Evolutionary conservation across 2,797 vertebrate genomes (phyloP).

Genomic region (Sylvia borin): DNA sequence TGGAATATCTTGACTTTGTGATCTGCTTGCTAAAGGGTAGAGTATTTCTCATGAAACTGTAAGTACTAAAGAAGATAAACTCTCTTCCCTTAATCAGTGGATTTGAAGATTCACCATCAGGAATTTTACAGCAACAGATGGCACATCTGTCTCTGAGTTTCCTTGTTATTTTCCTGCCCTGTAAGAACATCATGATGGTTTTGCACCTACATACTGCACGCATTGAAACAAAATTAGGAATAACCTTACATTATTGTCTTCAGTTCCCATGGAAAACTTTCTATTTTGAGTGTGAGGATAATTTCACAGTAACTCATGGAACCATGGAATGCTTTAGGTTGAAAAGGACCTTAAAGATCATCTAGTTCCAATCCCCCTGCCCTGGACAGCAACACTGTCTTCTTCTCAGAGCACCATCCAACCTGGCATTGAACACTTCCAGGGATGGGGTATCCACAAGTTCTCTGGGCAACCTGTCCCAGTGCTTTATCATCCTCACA

Average conservation of each 20-base stretch:
- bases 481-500: neutral
- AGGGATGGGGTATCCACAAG: neutral
- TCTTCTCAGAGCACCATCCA: neutral
- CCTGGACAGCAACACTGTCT: neutral
- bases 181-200: neutral
- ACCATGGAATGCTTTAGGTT: neutral
- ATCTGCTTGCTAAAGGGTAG: neutral
- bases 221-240: neutral
- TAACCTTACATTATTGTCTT: neutral
- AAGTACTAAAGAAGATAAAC: neutral
- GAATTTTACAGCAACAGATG: neutral
- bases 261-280: neutral
- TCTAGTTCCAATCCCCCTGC: neutral
- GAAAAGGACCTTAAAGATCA: neutral
- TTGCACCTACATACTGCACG: neutral
- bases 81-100: neutral
- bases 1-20: neutral
- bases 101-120: neutral
- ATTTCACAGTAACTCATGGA: neutral
- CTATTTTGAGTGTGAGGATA: neutral
- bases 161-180: neutral
- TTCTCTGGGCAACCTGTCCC: neutral
- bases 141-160: neutral
- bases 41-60: neutral
- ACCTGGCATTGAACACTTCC: neutral